Conservation (phyloP, 2,797 vertebrate genomes). For the Coregonus sp. region DNA sequence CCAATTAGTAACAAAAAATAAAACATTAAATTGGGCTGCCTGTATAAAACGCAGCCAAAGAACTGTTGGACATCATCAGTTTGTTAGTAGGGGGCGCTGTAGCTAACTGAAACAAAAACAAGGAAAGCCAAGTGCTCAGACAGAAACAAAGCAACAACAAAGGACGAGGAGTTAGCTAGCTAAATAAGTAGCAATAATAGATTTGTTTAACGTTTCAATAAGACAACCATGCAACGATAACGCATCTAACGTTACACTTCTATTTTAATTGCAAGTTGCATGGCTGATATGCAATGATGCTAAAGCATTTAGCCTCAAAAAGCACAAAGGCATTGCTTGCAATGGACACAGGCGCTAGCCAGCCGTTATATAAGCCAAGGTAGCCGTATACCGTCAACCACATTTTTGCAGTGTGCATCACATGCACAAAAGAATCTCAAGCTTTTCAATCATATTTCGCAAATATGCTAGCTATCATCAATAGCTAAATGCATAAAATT, state of each 20-base stretch:
- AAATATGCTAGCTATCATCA: neutral
- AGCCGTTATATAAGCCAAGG: neutral
- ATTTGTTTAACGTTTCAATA: neutral
- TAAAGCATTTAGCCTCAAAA: neutral
- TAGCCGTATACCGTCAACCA: neutral
- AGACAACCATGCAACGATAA: neutral
- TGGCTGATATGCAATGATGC: neutral
- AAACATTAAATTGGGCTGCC: no score
- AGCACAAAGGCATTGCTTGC: neutral
- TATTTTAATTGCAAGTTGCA: neutral
- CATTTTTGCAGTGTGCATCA: neutral
- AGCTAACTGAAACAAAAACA: constrained; percentile 82
- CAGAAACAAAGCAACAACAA: constrained; percentile 98
- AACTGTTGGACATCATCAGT: neutral
- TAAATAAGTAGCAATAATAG: neutral
- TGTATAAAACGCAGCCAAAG: no score
- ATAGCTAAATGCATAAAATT: neutral
- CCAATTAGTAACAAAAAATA: no score
- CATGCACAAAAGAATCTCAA: neutral
- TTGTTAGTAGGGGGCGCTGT: constrained; percentile 73
- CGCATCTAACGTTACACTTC: neutral
- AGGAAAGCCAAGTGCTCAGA: constrained; percentile 93
- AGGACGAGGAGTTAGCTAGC: constrained; percentile 58
- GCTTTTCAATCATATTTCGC: neutral
- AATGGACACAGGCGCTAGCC: neutral